Percentiles rank a stretch among this genome's conserved stretches.
These are phyloP conservation scores for Chelidonichthys spinosus DNA, from an alignment of 2,797 vertebrate genomes.

Conservation along the genomic window DNA sequence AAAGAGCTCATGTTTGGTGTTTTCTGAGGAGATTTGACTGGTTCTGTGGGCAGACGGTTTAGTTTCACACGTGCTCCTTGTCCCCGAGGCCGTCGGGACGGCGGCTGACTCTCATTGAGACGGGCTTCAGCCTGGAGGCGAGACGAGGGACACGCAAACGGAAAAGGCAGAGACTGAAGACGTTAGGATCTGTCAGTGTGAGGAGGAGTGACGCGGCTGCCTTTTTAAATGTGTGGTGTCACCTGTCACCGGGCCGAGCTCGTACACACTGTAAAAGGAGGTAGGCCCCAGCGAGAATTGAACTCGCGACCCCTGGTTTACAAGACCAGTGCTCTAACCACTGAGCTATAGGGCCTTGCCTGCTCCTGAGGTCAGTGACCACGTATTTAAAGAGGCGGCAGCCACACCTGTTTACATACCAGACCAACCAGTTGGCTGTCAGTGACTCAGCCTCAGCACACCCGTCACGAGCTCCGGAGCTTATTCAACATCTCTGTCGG, in stretches of 20 bases:
- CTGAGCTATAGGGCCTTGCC: conserved; percentile 78
- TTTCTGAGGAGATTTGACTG: background rate
- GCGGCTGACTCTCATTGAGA: conserved; percentile 46
- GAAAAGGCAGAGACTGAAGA: too few relatives aligned
- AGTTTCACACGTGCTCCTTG: conserved; percentile 15
- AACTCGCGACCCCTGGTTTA: conserved; percentile 83
- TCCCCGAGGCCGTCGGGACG: conserved; percentile 16
- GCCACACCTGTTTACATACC: too few relatives aligned
- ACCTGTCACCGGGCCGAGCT: background rate
- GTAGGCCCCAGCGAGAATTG: conserved; percentile 79
- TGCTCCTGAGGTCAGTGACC: background rate
- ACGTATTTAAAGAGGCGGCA: too few relatives aligned
- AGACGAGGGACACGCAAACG: conserved; percentile 9
- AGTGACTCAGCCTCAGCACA: too few relatives aligned
- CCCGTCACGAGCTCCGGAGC: too few relatives aligned
- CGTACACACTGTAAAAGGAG: accelerated
- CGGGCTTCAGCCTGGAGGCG: conserved; percentile 42
- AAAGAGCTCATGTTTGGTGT: too few relatives aligned
- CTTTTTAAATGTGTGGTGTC: background rate
- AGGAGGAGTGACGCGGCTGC: too few relatives aligned
- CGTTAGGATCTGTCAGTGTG: too few relatives aligned
- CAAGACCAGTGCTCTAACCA: conserved; percentile 83
- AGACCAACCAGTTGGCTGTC: too few relatives aligned
- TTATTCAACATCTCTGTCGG: too few relatives aligned
- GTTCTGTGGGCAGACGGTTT: conserved; percentile 23